Evolutionary conservation across 2,797 vertebrate species (phyloP).

Genomic region (Acanthis flammea): DNA sequence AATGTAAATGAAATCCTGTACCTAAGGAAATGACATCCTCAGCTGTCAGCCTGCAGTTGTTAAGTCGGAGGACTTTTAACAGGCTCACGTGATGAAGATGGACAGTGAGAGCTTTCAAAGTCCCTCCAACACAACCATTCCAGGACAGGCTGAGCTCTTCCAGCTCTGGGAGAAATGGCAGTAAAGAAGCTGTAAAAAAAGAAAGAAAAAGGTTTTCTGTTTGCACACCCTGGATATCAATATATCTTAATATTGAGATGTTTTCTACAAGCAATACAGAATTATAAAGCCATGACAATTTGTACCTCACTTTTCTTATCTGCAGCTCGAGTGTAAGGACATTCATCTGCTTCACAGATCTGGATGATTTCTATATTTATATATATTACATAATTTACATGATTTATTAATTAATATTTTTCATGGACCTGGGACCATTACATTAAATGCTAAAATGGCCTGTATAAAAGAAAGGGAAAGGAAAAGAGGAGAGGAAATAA

Average conservation of each 20-base stretch:
- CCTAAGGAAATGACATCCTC: constrained; percentile 82
- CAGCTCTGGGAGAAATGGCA: constrained; percentile 80
- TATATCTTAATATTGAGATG: background rate
- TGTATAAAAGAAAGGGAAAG: background rate
- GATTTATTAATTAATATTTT: background rate
- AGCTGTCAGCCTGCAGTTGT: constrained; percentile 80
- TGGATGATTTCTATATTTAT: background rate
- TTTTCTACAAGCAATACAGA: background rate
- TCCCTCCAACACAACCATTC: constrained; percentile 85
- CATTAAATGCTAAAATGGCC: background rate
- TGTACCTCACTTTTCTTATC: background rate
- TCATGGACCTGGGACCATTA: background rate
- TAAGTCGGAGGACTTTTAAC: constrained; percentile 80
- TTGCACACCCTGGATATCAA: background rate
- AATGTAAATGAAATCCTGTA: constrained; percentile 49
- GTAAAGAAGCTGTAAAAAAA: constrained; percentile 16
- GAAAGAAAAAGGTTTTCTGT: background rate
- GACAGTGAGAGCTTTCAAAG: constrained; percentile 75
- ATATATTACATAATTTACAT: background rate
- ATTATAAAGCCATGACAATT: background rate
- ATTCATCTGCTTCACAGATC: background rate
- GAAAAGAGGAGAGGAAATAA: background rate
- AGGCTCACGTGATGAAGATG: constrained; percentile 77
- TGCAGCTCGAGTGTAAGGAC: background rate
- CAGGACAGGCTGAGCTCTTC: constrained; percentile 88